These are phyloP conservation scores for Podarcis muralis DNA, from an alignment of 2,113 vertebrate genomes.

Conservation along the genomic window DNA sequence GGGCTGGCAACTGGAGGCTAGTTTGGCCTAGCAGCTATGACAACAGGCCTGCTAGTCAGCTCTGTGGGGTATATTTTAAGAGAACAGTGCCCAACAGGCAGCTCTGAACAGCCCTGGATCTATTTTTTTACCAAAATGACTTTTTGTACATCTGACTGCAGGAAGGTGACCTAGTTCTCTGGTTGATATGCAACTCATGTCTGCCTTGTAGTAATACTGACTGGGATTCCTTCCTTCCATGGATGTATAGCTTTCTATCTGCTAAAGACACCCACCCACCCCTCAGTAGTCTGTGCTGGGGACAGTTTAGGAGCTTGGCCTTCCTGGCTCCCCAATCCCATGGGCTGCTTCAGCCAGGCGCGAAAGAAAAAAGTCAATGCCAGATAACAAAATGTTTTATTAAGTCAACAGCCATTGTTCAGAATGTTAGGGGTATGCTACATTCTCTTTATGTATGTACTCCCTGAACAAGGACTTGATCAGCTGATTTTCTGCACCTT, in stretches of 20 bases:
- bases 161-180: background rate
- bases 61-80: background rate
- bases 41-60: background rate
- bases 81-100: background rate
- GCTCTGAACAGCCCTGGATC: background rate
- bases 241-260: background rate
- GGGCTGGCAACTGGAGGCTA: too few relatives aligned
- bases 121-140: background rate
- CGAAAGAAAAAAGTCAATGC: slow-evolving; percentile 20
- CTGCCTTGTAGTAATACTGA: background rate
- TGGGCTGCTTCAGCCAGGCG: background rate
- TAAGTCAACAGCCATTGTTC: slow-evolving; percentile 50
- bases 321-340: background rate
- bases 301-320: background rate
- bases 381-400: slow-evolving; percentile 62
- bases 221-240: background rate
- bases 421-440: slow-evolving; percentile 26
- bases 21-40: background rate
- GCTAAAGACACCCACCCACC: too few relatives aligned
- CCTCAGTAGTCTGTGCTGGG: background rate
- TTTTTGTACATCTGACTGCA: background rate
- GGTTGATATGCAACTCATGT: background rate
- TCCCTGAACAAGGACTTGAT: slow-evolving; percentile 10
- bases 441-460: slow-evolving; percentile 11
- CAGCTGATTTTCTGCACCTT: slow-evolving; percentile 21